Evolutionary conservation across 2,113 vertebrate genomes (phyloP).

Genomic region (Sinocyclocheilus grahami): DNA sequence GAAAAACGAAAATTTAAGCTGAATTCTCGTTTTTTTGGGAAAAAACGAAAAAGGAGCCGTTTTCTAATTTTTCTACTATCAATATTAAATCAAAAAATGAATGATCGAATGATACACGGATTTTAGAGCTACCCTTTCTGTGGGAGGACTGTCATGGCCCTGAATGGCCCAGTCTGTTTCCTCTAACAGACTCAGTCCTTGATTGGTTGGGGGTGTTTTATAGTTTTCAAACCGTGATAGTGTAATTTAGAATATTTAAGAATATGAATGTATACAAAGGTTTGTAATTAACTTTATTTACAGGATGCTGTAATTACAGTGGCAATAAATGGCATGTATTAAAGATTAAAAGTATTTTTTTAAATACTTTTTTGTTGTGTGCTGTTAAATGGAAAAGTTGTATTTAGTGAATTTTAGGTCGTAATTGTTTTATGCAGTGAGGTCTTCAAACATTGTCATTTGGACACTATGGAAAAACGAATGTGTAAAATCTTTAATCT

Average conservation of each 20-base stretch:
- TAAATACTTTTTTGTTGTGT: neutral
- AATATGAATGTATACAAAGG: neutral
- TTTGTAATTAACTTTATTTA: neutral
- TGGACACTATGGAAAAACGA: neutral
- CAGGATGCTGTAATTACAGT: neutral
- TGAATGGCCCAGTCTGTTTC: constrained; percentile 52
- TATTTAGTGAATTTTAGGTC: neutral
- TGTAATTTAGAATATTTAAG: neutral
- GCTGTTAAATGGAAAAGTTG: neutral
- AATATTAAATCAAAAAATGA: no score
- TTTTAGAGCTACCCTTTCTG: constrained; percentile 72
- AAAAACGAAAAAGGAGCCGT: no score
- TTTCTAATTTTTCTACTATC: no score
- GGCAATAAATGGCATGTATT: neutral
- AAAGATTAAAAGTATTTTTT: neutral
- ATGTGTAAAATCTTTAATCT: neutral
- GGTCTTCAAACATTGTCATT: neutral
- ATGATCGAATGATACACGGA: no score
- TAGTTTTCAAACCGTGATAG: neutral
- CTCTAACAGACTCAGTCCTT: neutral
- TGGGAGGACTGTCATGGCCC: constrained; percentile 73
- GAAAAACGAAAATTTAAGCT: no score
- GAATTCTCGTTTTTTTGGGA: no score
- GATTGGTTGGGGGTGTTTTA: neutral
- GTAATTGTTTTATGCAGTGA: neutral